These are phyloP conservation scores for Saccopteryx leptura DNA, from an alignment of 2,113 vertebrate species.

Conservation along the genomic window DNA sequence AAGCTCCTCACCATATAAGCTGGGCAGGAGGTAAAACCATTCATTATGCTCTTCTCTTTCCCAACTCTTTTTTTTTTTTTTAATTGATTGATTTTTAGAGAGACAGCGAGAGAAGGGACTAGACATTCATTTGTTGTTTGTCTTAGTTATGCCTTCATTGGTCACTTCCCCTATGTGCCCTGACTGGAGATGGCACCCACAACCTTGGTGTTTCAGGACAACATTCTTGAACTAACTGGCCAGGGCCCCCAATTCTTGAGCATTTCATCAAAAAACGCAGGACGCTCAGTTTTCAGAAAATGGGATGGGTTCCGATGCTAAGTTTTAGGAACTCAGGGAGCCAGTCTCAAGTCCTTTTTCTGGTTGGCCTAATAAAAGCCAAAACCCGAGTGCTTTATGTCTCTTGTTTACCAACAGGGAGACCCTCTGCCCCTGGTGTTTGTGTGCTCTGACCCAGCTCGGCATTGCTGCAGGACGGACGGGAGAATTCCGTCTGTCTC, in stretches of 20 bases:
- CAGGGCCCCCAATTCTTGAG: background rate
- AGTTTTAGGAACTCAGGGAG: background rate
- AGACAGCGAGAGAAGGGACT: too few species aligned
- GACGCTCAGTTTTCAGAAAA: background rate
- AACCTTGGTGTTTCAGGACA: too few species aligned
- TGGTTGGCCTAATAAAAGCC: background rate
- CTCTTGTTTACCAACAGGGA: background rate
- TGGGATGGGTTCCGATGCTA: background rate
- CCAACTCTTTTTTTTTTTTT: background rate
- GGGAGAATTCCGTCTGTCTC: background rate
- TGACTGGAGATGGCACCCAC: too few species aligned
- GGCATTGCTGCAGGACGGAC: background rate
- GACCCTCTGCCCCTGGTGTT: background rate
- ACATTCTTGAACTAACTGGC: too few species aligned
- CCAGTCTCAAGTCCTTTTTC: background rate
- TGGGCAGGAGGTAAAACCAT: background rate
- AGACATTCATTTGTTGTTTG: too few species aligned
- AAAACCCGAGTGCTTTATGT: background rate
- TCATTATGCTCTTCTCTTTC: background rate
- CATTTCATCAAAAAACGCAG: constrained; percentile 11
- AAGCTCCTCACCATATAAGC: background rate
- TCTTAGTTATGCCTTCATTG: too few species aligned
- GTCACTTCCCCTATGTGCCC: too few species aligned
- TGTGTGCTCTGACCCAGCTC: background rate
- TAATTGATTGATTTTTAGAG: too few species aligned